Evolutionary conservation across 2,888 invertebrate species (phyloP).

Genomic region (Napeogenes inachia): DNA sequence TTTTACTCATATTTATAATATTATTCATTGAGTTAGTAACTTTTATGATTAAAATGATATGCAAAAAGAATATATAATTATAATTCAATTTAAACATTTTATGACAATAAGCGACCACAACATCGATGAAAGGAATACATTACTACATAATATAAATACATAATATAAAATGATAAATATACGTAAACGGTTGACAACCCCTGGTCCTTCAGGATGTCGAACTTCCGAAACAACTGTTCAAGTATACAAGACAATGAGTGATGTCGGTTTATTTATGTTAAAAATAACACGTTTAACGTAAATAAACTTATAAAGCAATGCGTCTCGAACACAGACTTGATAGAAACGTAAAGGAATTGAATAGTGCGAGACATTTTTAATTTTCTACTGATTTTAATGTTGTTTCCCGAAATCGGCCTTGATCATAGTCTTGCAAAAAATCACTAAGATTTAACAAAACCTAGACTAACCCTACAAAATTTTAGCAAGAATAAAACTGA

Average conservation of each 20-base stretch:
- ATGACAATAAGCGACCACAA: too few species aligned
- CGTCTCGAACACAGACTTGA: background rate
- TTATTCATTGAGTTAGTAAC: background rate
- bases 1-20: background rate
- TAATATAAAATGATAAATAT: too few species aligned
- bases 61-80: background rate
- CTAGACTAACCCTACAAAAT: too few species aligned
- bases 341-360: background rate
- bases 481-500: too few species aligned
- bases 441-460: too few species aligned
- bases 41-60: background rate
- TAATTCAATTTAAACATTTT: background rate
- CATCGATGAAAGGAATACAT: too few species aligned
- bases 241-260: slow-evolving; percentile 61
- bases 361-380: too few species aligned
- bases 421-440: too few species aligned
- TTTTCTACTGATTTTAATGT: too few species aligned
- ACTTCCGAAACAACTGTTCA: slow-evolving; percentile 70
- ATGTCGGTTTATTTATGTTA: slow-evolving; percentile 61
- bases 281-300: slow-evolving; percentile 46
- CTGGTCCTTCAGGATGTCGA: slow-evolving; percentile 59
- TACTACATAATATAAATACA: background rate
- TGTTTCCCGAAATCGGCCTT: too few species aligned
- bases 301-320: slow-evolving; percentile 17
- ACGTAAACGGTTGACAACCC: slow-evolving; percentile 40